phyloP scores from a whole-genome alignment of 2,888 invertebrate genomes.

The Steinernema scapterisci region DNA sequence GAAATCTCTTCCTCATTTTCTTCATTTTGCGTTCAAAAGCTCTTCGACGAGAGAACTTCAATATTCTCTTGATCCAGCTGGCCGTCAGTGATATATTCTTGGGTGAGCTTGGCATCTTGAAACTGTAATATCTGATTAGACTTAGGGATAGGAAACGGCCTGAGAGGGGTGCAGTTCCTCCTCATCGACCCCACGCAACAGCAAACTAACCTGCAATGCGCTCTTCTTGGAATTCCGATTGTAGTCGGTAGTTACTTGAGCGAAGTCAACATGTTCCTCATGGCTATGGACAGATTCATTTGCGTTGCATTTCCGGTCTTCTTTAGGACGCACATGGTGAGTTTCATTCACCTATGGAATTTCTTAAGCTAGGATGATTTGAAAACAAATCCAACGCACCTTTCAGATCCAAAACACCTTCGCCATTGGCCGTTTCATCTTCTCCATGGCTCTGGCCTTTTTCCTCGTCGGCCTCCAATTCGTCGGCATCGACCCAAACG shows the following conservation, averaged over 20 bases:
- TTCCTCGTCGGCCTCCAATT: not conserved
- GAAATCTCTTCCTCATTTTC: not conserved
- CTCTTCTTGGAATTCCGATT: not conserved
- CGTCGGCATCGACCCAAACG: not conserved
- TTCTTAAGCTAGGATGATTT: no score
- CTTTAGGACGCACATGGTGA: conserved; percentile 1
- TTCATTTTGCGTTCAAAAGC: not conserved
- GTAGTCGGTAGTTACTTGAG: not conserved
- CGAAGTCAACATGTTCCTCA: conserved; percentile 17
- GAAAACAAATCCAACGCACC: no score
- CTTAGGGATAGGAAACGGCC: conserved; percentile 5
- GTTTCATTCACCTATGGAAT: no score
- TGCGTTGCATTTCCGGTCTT: not conserved
- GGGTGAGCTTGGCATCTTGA: not conserved
- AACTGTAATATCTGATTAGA: not conserved
- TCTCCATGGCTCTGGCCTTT: not conserved
- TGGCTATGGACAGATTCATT: not conserved
- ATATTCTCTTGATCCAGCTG: not conserved
- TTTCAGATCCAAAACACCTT: not conserved
- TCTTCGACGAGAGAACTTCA: not conserved
- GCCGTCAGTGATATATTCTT: not conserved
- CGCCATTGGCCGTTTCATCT: not conserved
- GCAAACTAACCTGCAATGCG: conserved; percentile 7
- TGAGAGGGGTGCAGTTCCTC: not conserved
- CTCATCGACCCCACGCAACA: not conserved